These are phyloP conservation scores for Serilophus lunatus DNA, from an alignment of 2,113 vertebrate species.

Conservation along the genomic window DNA sequence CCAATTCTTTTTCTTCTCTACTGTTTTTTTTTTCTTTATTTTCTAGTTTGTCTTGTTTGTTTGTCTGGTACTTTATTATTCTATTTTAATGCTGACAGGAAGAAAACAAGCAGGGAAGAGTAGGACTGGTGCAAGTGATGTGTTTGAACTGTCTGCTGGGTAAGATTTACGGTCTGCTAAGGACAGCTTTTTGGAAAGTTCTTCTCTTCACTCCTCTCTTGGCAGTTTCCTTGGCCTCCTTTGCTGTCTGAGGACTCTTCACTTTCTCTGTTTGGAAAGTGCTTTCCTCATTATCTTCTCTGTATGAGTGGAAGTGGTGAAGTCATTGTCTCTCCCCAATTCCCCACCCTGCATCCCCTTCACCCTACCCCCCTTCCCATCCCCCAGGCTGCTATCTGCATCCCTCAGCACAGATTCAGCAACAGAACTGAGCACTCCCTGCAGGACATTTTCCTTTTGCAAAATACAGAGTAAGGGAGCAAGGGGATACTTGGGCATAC, in stretches of 20 bases:
- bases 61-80: constrained; percentile 21
- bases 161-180: constrained; percentile 43
- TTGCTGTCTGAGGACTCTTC: background rate
- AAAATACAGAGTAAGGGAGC: background rate
- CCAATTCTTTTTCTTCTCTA: background rate
- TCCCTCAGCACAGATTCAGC: background rate
- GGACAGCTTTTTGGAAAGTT: constrained; percentile 38
- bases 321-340: background rate
- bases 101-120: constrained; percentile 54
- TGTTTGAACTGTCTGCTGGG: constrained; percentile 15
- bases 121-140: background rate
- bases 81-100: constrained; percentile 38
- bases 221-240: background rate
- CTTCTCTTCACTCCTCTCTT: constrained; percentile 12
- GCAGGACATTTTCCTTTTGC: background rate
- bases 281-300: constrained; percentile 9
- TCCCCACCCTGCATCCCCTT: too few species aligned
- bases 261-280: constrained; percentile 24
- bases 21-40: background rate
- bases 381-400: background rate
- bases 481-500: background rate
- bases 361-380: fast-evolving
- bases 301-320: background rate
- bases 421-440: background rate
- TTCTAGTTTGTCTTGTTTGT: background rate